Evolutionary conservation across 2,113 vertebrate genomes (phyloP).

Genomic region (Enhydra lutris): DNA sequence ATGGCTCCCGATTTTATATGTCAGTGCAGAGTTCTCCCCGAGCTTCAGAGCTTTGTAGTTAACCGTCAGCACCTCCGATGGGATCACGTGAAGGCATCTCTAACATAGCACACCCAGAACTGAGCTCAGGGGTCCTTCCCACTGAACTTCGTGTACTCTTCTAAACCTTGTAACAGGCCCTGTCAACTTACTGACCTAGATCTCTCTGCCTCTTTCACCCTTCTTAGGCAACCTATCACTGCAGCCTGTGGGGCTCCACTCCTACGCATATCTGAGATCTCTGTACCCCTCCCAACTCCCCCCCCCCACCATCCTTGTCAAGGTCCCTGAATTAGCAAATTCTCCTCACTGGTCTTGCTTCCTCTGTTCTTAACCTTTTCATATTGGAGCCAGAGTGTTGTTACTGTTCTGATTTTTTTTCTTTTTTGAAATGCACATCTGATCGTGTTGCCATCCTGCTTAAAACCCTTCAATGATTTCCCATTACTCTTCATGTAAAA

Average conservation of each 20-base stretch:
- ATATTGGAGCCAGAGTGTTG: neutral
- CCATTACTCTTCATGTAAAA: neutral
- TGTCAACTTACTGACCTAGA: neutral
- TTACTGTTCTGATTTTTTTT: neutral
- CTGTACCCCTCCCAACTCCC: neutral
- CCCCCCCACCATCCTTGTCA: neutral
- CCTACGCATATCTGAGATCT: accelerated
- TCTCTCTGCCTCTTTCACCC: neutral
- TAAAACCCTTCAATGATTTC: neutral
- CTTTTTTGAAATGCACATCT: neutral
- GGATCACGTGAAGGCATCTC: neutral
- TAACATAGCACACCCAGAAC: neutral
- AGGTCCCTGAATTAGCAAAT: neutral
- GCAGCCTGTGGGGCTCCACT: neutral
- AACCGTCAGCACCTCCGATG: neutral
- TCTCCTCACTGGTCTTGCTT: neutral
- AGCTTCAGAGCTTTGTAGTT: neutral
- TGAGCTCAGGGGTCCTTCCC: neutral
- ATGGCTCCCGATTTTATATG: neutral
- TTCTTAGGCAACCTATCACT: neutral
- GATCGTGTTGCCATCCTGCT: neutral
- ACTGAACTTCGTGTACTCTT: neutral
- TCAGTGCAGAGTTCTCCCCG: neutral
- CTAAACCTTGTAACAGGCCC: neutral
- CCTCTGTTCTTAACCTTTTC: neutral